phyloP scores from a whole-genome alignment of 2,113 vertebrate genomes.

The Cygnus buccinator region DNA sequence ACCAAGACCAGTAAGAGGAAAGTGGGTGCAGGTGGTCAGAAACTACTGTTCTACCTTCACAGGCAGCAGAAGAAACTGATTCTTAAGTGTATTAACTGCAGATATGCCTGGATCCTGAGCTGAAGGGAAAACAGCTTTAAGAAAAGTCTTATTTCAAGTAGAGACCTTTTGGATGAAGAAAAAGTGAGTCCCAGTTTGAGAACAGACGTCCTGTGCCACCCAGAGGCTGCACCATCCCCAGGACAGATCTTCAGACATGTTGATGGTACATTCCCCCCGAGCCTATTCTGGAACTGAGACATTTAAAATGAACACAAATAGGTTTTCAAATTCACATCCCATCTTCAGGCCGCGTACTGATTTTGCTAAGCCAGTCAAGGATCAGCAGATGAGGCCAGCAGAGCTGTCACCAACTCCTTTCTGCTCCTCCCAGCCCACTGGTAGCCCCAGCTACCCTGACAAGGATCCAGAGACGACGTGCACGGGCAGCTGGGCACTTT shows the following conservation, averaged over 20 bases:
- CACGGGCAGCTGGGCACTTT: rapidly evolving
- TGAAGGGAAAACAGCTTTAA: background rate
- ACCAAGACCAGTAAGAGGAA: background rate
- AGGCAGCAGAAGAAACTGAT: background rate
- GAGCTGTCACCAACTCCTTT: background rate
- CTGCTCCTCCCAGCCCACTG: background rate
- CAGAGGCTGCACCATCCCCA: background rate
- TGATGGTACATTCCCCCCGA: background rate
- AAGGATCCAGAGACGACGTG: background rate
- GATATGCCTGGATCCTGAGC: background rate
- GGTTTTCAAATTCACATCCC: background rate
- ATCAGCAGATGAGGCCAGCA: background rate
- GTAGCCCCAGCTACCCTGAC: background rate
- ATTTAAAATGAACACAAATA: background rate
- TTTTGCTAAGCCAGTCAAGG: background rate
- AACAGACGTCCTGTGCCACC: background rate
- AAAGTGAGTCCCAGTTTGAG: background rate
- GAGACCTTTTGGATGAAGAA: background rate
- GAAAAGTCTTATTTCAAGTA: background rate
- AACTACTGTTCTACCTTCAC: background rate
- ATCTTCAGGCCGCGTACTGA: background rate
- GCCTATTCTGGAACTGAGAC: background rate
- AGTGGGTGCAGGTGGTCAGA: background rate
- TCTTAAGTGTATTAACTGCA: background rate
- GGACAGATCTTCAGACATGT: background rate